These are phyloP conservation scores for Drosophila picticornis DNA, from an alignment of 2,888 invertebrate species.

Conservation along the genomic window DNA sequence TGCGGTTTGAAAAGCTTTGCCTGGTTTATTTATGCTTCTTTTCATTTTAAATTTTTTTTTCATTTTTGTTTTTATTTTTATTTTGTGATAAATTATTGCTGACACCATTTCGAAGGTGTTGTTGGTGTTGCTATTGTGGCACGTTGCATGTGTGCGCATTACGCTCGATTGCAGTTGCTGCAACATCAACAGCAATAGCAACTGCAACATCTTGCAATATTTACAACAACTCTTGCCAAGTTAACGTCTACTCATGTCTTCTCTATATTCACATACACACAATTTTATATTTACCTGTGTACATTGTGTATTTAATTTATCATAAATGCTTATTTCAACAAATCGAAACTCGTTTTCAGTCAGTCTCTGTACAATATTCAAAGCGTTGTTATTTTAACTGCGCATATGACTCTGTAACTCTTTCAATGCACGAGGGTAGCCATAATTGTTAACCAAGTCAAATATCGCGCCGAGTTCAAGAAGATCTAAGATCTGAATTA, in stretches of 20 bases:
- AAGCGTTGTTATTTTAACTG: constrained; percentile 63
- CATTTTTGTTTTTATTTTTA: constrained; percentile 42
- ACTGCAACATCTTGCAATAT: constrained; percentile 71
- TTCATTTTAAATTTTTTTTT: constrained; percentile 40
- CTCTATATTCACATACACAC: constrained; percentile 1
- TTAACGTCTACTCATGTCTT: constrained; percentile 53
- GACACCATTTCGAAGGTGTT: constrained; percentile 68
- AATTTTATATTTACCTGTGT: constrained; percentile 21
- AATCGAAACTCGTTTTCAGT: constrained; percentile 70
- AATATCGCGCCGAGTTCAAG: not conserved
- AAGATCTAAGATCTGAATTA: not conserved
- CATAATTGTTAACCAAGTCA: not conserved
- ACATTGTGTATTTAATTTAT: constrained; percentile 45
- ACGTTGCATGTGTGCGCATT: constrained; percentile 74
- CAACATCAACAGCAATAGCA: constrained; percentile 43
- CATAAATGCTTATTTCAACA: constrained; percentile 64
- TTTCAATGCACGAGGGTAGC: constrained; percentile 46
- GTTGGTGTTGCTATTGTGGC: constrained; percentile 50
- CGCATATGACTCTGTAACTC: constrained; percentile 56
- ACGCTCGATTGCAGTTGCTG: constrained; percentile 74
- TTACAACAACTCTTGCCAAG: constrained; percentile 40
- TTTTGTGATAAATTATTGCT: constrained; percentile 65
- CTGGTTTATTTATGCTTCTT: constrained; percentile 62
- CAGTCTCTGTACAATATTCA: constrained; percentile 50
- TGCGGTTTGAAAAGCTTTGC: constrained; percentile 66